Base-by-base conservation (phyloP, 1,140 invertebrate genomes). In the Rhyzopertha dominica region DNA sequence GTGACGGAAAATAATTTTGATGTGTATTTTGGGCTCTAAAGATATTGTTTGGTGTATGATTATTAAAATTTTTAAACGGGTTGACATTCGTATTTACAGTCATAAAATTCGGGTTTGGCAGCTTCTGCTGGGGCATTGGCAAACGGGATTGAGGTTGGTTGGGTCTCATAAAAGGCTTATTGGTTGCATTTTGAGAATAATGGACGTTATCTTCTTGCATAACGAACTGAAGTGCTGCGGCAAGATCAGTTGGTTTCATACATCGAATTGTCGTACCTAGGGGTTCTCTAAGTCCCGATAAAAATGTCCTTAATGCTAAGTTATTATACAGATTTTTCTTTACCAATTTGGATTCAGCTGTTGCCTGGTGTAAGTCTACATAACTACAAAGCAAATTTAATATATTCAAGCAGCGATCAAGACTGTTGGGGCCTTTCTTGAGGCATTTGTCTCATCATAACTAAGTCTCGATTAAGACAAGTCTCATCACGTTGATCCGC, bases 121-220 rank as follows among this genome's bases (percentile, higher is more conserved):
- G n/a, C n/a, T n/a, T n/a, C n/a, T n/a, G n/a, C n/a, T n/a, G n/a
- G n/a, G n/a, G n/a, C n/a, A n/a, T n/a, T n/a, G n/a, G n/a, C n/a
- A n/a, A n/a, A n/a, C n/a, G n/a, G n/a, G n/a, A n/a, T n/a, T n/a
- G n/a, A n/a, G n/a, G n/a, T n/a, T n/a, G n/a, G n/a, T n/a, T n/a
- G n/a, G n/a, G n/a, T n/a, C n/a, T n/a, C n/a, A n/a, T n/a, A n/a
- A n/a, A n/a, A n/a, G n/a, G n/a, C n/a, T n/a, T n/a, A n/a, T n/a
- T n/a, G n/a, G n/a, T n/a, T n/a, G n/a, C n/a, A 47, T 48, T 34
- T 49, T 44, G 41, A 12, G 44, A 38, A 37, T 49, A 49, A 10
- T 44, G 14, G 23, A 30, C 14, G 19, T 49, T 44, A 8, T 43
- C 14, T 22, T 47, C 45, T 31, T 51, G 29, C 14, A 25, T 38